These are phyloP conservation scores for Morone chrysops DNA, from an alignment of 2,113 vertebrate genomes.

Conservation along the genomic window DNA sequence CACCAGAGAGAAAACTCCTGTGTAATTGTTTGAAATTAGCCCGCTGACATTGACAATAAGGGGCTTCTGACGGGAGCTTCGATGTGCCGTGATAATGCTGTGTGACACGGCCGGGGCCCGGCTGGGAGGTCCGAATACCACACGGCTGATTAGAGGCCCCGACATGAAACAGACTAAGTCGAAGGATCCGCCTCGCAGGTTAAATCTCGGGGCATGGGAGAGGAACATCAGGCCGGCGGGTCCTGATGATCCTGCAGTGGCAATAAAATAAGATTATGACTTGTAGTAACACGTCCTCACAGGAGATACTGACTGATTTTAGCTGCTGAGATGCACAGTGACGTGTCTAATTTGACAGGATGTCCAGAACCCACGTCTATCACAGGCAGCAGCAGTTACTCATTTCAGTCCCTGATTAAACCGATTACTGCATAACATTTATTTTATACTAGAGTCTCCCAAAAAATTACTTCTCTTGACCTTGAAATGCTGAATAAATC, in stretches of 20 bases:
- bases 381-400: slow-evolving; percentile 6
- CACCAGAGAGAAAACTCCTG: slow-evolving; percentile 43
- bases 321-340: slow-evolving; percentile 21
- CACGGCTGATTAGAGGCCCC: slow-evolving; percentile 80
- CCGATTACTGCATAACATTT: background rate
- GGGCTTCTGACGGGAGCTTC: slow-evolving; percentile 69
- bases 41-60: slow-evolving; percentile 79
- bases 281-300: slow-evolving; percentile 32
- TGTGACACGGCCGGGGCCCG: slow-evolving; percentile 62
- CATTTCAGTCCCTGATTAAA: background rate
- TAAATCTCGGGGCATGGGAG: slow-evolving; percentile 79
- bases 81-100: slow-evolving; percentile 62
- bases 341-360: slow-evolving; percentile 30
- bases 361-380: slow-evolving; percentile 16
- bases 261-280: slow-evolving; percentile 45
- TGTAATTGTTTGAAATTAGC: slow-evolving; percentile 82
- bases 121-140: slow-evolving; percentile 82
- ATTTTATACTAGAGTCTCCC: background rate
- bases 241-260: slow-evolving; percentile 34
- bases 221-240: slow-evolving; percentile 57
- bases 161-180: slow-evolving; percentile 80
- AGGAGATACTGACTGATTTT: background rate
- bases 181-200: slow-evolving; percentile 71
- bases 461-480: background rate
- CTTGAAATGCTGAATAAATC: slow-evolving; percentile 27